A percentile compares a stretch with the other conserved stretches of the same genome.
phyloP scores from a whole-genome alignment of 2,113 vertebrate genomes.

The Laterallus jamaicensis region DNA sequence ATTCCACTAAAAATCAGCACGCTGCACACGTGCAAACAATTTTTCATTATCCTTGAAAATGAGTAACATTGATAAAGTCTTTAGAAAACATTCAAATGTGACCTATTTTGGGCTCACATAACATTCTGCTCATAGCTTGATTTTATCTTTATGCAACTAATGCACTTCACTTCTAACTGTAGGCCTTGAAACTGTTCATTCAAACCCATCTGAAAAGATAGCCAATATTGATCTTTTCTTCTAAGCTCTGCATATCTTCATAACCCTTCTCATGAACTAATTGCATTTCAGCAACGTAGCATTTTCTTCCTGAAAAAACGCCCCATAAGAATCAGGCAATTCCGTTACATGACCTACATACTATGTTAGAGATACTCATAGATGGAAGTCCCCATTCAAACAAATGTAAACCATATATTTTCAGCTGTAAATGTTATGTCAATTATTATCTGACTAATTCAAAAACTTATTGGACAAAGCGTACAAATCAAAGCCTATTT shows the following conservation, averaged over 20 bases:
- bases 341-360: background rate
- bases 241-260: background rate
- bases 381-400: background rate
- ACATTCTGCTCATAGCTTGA: background rate
- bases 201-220: background rate
- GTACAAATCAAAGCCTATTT: background rate
- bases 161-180: background rate
- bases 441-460: background rate
- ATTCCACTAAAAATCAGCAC: background rate
- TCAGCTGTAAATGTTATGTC: background rate
- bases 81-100: background rate
- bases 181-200: background rate
- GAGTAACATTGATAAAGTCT: background rate
- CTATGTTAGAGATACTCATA: background rate
- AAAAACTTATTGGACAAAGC: background rate
- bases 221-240: background rate
- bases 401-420: background rate
- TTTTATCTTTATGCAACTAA: background rate
- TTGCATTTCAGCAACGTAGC: background rate
- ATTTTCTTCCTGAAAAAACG: background rate
- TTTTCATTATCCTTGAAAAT: conserved; percentile 7
- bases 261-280: background rate
- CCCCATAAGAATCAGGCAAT: background rate
- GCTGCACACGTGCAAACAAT: background rate
- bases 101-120: background rate